Percentiles rank a stretch among this genome's conserved stretches.
phyloP scores from a whole-genome alignment of 2,113 vertebrate species.

The Anser cygnoides region DNA sequence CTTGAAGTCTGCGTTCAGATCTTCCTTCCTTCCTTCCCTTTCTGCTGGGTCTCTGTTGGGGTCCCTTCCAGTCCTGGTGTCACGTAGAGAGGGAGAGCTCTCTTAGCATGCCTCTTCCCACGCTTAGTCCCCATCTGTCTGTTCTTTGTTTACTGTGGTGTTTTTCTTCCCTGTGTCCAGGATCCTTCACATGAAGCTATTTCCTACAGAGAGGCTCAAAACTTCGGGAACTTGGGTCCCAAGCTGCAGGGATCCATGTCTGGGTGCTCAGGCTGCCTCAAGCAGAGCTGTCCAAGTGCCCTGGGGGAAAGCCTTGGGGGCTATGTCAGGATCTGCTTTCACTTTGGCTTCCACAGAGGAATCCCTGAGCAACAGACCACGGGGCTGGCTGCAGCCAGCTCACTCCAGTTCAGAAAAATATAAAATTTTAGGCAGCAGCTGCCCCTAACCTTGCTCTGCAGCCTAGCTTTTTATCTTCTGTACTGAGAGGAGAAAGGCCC shows the following conservation, averaged over 20 bases:
- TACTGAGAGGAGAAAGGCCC: not conserved
- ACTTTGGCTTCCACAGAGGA: not conserved
- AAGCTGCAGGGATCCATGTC: not conserved
- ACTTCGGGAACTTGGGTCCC: not conserved
- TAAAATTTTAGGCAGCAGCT: not conserved
- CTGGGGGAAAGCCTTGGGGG: rapidly evolving
- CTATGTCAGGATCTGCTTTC: not conserved
- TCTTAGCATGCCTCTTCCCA: not conserved
- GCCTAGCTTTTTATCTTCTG: not conserved
- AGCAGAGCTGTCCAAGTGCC: not conserved
- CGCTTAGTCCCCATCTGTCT: not conserved
- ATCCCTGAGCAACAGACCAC: not conserved
- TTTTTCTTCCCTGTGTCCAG: not conserved
- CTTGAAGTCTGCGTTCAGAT: not conserved
- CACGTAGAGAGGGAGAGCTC: not conserved
- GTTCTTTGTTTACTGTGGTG: not conserved
- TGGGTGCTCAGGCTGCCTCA: not conserved
- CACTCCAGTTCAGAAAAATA: not conserved
- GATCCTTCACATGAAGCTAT: not conserved
- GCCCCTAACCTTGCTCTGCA: not conserved
- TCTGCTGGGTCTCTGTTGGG: not conserved
- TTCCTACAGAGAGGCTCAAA: not conserved
- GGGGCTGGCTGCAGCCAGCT: not conserved
- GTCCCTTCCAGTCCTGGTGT: not conserved
- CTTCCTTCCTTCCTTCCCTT: not conserved